These are phyloP conservation scores for Drosophila lacertosa DNA, from an alignment of 1,140 invertebrate species.

Conservation along the genomic window DNA sequence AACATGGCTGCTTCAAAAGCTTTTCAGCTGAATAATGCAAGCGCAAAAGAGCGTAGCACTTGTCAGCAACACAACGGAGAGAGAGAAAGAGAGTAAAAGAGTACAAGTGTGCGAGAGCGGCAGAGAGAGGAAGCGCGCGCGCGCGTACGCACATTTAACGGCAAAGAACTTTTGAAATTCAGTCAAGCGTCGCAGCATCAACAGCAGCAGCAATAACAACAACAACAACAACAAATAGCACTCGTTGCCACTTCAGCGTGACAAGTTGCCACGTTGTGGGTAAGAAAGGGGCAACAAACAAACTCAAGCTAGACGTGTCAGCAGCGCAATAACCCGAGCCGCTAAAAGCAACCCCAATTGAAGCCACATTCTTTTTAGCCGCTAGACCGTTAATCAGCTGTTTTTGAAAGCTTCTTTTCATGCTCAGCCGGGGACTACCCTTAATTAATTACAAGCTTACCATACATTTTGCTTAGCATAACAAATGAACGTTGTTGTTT, in stretches of 20 bases:
- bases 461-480: constrained; percentile 6
- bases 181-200: constrained; percentile 65
- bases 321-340: constrained; percentile 17
- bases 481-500: neutral
- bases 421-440: neutral
- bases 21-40: constrained; percentile 73
- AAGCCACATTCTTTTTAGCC: neutral
- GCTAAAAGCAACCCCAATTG: neutral
- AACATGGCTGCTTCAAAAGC: constrained; percentile 78
- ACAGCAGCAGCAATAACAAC: constrained; percentile 22
- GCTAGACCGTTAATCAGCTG: constrained; percentile 10
- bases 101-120: constrained; percentile 48
- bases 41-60: constrained; percentile 22
- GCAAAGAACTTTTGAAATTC: constrained; percentile 75
- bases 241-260: constrained; percentile 51
- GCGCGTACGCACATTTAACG: constrained; percentile 50
- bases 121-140: neutral
- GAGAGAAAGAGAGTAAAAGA: constrained; percentile 13
- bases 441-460: constrained; percentile 28
- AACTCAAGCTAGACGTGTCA: constrained; percentile 10
- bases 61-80: constrained; percentile 21
- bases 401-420: constrained; percentile 7
- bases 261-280: constrained; percentile 74
- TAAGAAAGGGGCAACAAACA: constrained; percentile 1
- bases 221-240: constrained; percentile 20